Percentiles rank a stretch among this genome's conserved stretches.
These are phyloP conservation scores for Centropus bengalensis DNA, from an alignment of 2,113 vertebrate genomes.

Conservation along the genomic window DNA sequence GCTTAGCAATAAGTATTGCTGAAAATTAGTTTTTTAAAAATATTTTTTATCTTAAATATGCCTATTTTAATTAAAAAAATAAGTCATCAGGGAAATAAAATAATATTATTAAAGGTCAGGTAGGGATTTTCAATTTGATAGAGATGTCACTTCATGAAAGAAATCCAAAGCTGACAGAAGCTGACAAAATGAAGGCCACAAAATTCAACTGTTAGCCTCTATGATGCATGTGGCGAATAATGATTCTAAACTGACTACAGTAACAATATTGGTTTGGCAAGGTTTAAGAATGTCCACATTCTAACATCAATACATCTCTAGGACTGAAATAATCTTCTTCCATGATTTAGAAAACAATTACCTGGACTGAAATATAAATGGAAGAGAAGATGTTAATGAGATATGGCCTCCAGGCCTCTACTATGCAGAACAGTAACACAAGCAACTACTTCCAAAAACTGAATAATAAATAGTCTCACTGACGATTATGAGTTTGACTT, in stretches of 20 bases:
- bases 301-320: neutral
- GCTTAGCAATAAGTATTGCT: neutral
- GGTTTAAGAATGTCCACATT: neutral
- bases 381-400: neutral
- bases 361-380: neutral
- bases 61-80: slow-evolving; percentile 22
- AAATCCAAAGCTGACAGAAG: neutral
- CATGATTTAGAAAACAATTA: neutral
- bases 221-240: neutral
- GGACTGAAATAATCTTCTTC: neutral
- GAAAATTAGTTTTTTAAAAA: neutral
- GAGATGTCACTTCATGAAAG: neutral
- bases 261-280: neutral
- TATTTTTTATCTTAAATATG: neutral
- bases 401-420: neutral
- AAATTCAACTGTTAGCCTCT: neutral
- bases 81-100: slow-evolving; percentile 3
- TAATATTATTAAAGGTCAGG: neutral
- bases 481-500: neutral
- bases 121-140: neutral
- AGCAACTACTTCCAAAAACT: neutral
- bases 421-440: neutral
- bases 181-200: neutral
- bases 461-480: neutral
- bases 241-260: neutral